These are phyloP conservation scores for Schizopygopsis malacanthus DNA, from an alignment of 2,797 vertebrate species.

Conservation along the genomic window DNA sequence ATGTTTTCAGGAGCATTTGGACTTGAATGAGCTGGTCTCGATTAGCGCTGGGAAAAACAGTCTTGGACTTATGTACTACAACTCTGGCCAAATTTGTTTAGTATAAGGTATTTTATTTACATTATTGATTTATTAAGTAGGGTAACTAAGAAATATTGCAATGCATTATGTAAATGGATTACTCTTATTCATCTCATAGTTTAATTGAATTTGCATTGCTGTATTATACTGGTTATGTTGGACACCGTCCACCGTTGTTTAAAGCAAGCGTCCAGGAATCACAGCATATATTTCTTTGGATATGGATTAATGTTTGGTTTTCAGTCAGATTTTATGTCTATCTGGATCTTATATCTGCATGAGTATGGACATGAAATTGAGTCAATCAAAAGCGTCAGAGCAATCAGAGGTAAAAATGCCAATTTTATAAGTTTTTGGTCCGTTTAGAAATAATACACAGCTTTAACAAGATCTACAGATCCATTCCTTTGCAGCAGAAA, in stretches of 20 bases:
- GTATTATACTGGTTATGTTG: too few relatives aligned
- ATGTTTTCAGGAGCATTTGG: background rate
- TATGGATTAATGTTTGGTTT: background rate
- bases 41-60: too few relatives aligned
- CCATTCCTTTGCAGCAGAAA: background rate
- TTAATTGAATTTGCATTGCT: too few relatives aligned
- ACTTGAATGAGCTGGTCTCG: background rate
- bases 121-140: background rate
- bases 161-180: too few relatives aligned
- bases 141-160: background rate
- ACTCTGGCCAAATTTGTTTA: background rate
- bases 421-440: too few relatives aligned
- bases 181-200: too few relatives aligned
- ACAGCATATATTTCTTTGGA: background rate
- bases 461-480: background rate
- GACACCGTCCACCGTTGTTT: too few relatives aligned
- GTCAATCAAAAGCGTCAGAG: too few relatives aligned
- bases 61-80: background rate
- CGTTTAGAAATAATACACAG: background rate
- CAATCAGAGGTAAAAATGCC: too few relatives aligned
- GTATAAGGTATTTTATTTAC: background rate
- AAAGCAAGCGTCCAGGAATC: background rate
- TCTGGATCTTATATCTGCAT: background rate
- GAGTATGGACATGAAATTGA: background rate
- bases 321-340: too few relatives aligned